Percentiles rank a stretch among this genome's conserved stretches.
These are phyloP conservation scores for Beaufortia kweichowensis DNA, from an alignment of 2,113 vertebrate genomes.

Conservation along the genomic window DNA sequence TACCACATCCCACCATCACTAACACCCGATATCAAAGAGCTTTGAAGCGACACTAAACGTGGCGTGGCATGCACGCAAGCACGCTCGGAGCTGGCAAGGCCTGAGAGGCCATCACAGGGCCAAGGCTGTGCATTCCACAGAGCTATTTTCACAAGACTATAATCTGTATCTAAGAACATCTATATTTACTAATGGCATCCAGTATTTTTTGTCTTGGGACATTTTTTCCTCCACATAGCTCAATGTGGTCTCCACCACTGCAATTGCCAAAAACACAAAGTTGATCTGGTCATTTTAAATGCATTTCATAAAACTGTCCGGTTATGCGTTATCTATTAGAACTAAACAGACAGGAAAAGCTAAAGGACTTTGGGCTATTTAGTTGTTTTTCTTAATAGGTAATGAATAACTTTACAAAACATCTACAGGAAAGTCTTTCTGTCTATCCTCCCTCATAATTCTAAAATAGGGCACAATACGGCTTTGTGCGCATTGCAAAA, in stretches of 20 bases:
- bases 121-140: slow-evolving; percentile 32
- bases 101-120: slow-evolving; percentile 2
- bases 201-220: slow-evolving; percentile 48
- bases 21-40: slow-evolving; percentile 21
- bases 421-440: neutral
- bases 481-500: too few species aligned
- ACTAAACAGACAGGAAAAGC: neutral
- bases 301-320: neutral
- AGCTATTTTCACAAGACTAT: slow-evolving; percentile 53
- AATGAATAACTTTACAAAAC: neutral
- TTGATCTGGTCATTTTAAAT: neutral
- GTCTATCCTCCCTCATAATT: neutral
- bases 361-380: neutral
- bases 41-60: neutral
- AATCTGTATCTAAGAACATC: slow-evolving; percentile 59
- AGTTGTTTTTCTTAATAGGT: neutral
- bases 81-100: neutral
- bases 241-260: neutral
- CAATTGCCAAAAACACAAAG: slow-evolving; percentile 1
- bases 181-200: slow-evolving; percentile 64
- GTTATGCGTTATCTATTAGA: neutral
- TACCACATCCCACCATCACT: neutral
- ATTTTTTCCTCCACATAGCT: slow-evolving; percentile 10
- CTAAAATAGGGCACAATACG: neutral
- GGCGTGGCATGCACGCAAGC: neutral